A percentile compares a stretch with the other conserved stretches of the same genome.
Conservation (phyloP, 2,888 invertebrate genomes). For the Meganola albula region DNA sequence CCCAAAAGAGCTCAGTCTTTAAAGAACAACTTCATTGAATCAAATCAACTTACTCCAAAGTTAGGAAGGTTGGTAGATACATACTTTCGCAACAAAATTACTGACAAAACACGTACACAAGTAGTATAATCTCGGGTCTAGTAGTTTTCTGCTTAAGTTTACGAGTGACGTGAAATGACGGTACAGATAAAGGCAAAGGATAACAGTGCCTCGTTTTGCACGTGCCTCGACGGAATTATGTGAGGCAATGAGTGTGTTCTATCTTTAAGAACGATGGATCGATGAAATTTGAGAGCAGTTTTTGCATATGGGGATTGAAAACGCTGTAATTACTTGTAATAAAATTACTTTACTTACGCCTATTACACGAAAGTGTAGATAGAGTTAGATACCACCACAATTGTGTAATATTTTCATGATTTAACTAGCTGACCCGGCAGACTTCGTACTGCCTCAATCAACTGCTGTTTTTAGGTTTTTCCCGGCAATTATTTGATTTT, state of each 20-base stretch:
- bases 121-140: constrained; percentile 12
- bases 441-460: too few relatives aligned
- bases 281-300: constrained; percentile 4
- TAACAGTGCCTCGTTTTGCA: constrained; percentile 27
- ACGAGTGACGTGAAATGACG: constrained; percentile 30
- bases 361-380: too few relatives aligned
- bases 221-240: constrained; percentile 28
- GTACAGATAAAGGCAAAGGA: constrained; percentile 33
- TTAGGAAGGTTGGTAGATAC: too few relatives aligned
- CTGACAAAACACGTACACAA: constrained; percentile 6
- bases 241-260: constrained; percentile 21
- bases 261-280: neutral
- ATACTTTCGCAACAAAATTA: constrained; percentile 1
- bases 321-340: constrained; percentile 1
- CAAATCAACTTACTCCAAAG: too few relatives aligned
- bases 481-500: too few relatives aligned
- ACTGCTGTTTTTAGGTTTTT: too few relatives aligned
- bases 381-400: too few relatives aligned
- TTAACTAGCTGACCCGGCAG: too few relatives aligned
- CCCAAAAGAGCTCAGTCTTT: too few relatives aligned
- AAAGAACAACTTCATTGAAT: too few relatives aligned
- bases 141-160: constrained; percentile 32
- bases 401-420: too few relatives aligned
- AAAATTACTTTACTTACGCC: too few relatives aligned
- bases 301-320: neutral